A percentile compares a stretch with the other conserved stretches of the same genome.
phyloP scores from a whole-genome alignment of 2,797 vertebrate genomes.

The Pelochelys cantorii region DNA sequence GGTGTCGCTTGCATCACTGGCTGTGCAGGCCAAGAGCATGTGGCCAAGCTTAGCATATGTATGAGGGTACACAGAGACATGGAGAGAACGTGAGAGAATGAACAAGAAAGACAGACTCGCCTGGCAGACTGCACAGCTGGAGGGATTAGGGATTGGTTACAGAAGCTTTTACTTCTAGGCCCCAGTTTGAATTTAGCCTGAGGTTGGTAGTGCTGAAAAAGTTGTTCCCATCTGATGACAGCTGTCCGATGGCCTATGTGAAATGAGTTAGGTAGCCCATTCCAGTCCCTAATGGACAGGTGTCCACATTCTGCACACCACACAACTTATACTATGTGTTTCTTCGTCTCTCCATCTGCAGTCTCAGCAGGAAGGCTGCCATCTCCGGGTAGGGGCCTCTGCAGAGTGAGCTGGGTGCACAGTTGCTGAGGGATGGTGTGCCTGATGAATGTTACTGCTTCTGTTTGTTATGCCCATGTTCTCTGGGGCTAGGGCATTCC shows the following conservation, averaged over 20 bases:
- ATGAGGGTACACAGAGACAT: fast-evolving
- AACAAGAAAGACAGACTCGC: fast-evolving
- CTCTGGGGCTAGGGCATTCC: background rate
- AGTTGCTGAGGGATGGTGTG: background rate
- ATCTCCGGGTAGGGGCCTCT: background rate
- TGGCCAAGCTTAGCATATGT: fast-evolving
- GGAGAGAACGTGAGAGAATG: fast-evolving
- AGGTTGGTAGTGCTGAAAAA: background rate
- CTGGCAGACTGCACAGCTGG: fast-evolving
- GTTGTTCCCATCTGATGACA: background rate
- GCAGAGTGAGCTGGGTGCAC: background rate
- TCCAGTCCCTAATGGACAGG: background rate
- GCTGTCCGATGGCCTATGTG: too few species aligned
- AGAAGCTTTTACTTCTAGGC: background rate
- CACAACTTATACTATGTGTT: background rate
- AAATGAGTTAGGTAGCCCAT: background rate
- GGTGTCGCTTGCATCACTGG: fast-evolving
- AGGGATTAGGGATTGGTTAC: background rate
- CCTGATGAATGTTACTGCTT: background rate
- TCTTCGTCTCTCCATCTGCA: background rate
- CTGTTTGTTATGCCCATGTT: background rate
- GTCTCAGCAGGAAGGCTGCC: background rate
- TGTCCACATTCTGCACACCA: background rate
- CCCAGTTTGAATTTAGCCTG: background rate
- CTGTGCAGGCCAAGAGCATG: background rate